Evolutionary conservation across 2,113 vertebrate species (phyloP).

Genomic region (Paramormyrops kingsleyae): DNA sequence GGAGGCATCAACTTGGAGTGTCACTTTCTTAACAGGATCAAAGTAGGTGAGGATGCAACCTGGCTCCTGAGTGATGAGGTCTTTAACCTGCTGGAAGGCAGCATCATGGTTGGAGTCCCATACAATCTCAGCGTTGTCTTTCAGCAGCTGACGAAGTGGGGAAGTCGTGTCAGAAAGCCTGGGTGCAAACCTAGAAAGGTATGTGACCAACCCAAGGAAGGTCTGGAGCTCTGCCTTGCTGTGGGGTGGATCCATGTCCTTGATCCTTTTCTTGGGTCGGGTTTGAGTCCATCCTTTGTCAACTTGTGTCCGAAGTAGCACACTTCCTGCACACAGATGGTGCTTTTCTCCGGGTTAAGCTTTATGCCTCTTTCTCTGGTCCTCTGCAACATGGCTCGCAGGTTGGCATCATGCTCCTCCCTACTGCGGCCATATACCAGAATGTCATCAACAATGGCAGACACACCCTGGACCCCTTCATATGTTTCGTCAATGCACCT

Average conservation of each 20-base stretch:
- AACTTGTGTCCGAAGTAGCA: not conserved
- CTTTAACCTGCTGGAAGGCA: too few species aligned
- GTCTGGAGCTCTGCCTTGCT: too few species aligned
- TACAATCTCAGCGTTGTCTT: not conserved
- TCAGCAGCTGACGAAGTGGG: too few species aligned
- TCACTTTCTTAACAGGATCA: too few species aligned
- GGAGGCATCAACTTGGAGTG: too few species aligned
- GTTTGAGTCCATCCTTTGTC: not conserved
- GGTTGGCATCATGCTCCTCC: not conserved
- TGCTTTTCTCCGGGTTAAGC: too few species aligned
- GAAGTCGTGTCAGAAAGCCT: too few species aligned
- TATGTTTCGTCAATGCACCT: slow-evolving; percentile 18
- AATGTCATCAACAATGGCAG: slow-evolving; percentile 6
- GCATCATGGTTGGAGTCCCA: not conserved
- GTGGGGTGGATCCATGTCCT: too few species aligned
- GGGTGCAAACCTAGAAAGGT: too few species aligned
- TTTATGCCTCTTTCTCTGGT: not conserved
- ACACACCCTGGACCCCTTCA: slow-evolving; percentile 4
- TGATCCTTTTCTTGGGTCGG: not conserved
- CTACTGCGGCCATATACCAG: not conserved
- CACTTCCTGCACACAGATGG: not conserved
- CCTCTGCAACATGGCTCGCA: not conserved
- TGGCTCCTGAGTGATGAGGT: too few species aligned
- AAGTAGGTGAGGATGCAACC: too few species aligned
- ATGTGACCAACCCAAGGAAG: too few species aligned